Percentiles rank a stretch among this genome's conserved stretches.
These are phyloP conservation scores for Gymnothorax javanicus DNA, from an alignment of 2,797 vertebrate genomes.

Conservation along the genomic window DNA sequence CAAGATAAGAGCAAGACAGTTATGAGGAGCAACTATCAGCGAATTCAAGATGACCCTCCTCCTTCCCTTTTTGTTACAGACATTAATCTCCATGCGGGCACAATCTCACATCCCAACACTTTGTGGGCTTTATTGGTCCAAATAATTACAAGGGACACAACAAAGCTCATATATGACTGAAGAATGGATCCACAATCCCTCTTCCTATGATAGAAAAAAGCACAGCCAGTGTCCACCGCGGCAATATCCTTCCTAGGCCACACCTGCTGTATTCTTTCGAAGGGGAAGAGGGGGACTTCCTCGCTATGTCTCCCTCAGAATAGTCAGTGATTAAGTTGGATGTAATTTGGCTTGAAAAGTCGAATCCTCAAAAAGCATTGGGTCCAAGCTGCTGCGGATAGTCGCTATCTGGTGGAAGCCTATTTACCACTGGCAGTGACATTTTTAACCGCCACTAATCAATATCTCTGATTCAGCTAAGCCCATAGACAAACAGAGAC, in stretches of 20 bases:
- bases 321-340: slow-evolving; percentile 17
- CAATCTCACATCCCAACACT: slow-evolving; percentile 18
- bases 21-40: neutral
- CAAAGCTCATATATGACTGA: neutral
- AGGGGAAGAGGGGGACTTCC: neutral
- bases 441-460: neutral
- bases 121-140: slow-evolving; percentile 37
- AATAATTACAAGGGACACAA: slow-evolving; percentile 1
- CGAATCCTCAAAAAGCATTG: slow-evolving; percentile 21
- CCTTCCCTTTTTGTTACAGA: slow-evolving; percentile 22
- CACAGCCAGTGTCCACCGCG: neutral
- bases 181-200: slow-evolving; percentile 13
- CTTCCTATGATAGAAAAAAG: slow-evolving; percentile 5
- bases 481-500: neutral
- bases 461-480: neutral
- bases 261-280: neutral
- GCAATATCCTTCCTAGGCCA: neutral
- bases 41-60: neutral
- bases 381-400: slow-evolving; percentile 30
- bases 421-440: neutral
- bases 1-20: neutral
- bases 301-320: slow-evolving; percentile 2
- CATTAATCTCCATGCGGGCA: neutral
- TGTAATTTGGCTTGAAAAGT: neutral
- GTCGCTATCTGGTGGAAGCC: neutral